phyloP scores from a whole-genome alignment of 2,797 vertebrate genomes.

The Semotilus atromaculatus region DNA sequence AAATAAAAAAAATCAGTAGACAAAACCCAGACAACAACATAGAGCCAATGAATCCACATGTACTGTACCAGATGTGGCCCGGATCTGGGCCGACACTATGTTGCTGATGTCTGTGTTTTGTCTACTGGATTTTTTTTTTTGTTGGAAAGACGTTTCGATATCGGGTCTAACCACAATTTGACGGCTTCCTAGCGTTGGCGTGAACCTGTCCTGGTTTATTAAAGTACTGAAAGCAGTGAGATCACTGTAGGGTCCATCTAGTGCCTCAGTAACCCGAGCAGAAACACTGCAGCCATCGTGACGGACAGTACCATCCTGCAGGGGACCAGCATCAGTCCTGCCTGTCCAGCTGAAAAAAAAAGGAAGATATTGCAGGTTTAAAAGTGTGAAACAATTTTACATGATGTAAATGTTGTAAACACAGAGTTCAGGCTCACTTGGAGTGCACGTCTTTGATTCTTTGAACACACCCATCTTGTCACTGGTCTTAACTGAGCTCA shows the following conservation, averaged over 20 bases:
- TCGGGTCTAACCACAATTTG: neutral
- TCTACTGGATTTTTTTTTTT: no score
- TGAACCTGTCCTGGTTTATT: neutral
- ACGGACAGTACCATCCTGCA: conserved; percentile 1
- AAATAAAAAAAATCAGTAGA: neutral
- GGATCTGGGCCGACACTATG: no score
- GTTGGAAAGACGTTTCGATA: neutral
- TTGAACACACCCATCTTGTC: conserved; percentile 72
- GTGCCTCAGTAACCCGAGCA: conserved; percentile 4
- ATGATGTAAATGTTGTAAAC: neutral
- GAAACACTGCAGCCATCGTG: neutral
- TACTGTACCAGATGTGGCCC: no score
- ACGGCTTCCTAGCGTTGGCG: no score
- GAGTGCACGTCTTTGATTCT: conserved; percentile 64
- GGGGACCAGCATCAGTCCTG: conserved; percentile 10
- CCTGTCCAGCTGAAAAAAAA: conserved; percentile 31
- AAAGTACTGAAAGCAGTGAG: neutral
- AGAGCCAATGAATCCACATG: no score
- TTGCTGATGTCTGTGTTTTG: no score
- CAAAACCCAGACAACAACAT: no score
- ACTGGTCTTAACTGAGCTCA: conserved; percentile 71
- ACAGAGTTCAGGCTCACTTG: conserved; percentile 66
- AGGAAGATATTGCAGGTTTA: neutral
- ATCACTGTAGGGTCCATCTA: neutral
- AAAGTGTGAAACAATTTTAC: neutral